Base-by-base conservation (phyloP, 1,140 invertebrate species). In the Pteromalus puparum region DNA sequence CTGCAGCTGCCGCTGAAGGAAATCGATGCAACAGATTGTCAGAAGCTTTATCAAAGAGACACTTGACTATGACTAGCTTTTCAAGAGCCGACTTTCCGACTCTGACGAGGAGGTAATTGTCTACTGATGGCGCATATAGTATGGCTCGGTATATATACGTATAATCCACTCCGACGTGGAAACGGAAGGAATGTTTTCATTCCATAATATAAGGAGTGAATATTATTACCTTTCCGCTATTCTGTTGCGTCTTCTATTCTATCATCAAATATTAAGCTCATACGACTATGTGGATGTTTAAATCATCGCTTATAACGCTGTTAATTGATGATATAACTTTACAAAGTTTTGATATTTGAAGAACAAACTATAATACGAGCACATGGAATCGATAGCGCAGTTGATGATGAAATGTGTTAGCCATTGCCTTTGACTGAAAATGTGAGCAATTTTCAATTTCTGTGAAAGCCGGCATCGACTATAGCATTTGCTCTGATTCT, bases 11-110 rank as follows among this genome's bases (percentile, higher is more conserved):
- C 53, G 53, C 21, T 61, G 72, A 42, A 74, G 72, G 42, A 48
- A 76, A 76, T 76, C 74, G 42, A 76, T 76, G 74, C 74, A 76
- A 76, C 74, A 76, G 42, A 53, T 76, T 76, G 42, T 76, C 74
- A 48, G n/a, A 18, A 1, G 42, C 42, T 76, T 76, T 76, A 76
- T 76, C 74, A 76, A 76, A 26, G 34, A 48, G 42, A 48, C 74
- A 76, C 74, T 26, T 48, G 74, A 76, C 53, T 61, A n/a, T 42
- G 30, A 34, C 30, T 46, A 24, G 24, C 38, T 76, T 28, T 76
- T 48, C 38, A 76, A 26, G n/a, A 48, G 74, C 18, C 9, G 24
- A 76, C 73, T 42, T 74, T 13, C 4, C 9, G 15, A 72, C 70
- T 72, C 9, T 18, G 24, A 72, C 46, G 70, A 18, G 13, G 24